Percentiles rank a stretch among this genome's conserved stretches.
Evolutionary conservation across 2,888 invertebrate species (phyloP).

Genomic region (Leucoptera coffeella): DNA sequence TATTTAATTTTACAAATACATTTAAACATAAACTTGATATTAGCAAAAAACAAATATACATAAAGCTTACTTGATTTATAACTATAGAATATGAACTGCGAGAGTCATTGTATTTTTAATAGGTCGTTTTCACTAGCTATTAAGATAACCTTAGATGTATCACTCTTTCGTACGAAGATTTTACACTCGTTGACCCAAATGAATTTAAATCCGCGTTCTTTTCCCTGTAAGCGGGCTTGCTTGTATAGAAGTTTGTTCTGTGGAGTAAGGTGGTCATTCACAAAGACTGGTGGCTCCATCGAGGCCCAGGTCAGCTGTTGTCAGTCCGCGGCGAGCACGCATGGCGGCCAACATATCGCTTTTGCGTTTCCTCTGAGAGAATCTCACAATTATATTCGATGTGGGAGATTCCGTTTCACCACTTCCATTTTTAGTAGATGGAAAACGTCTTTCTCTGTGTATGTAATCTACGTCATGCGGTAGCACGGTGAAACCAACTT

Average conservation of each 20-base stretch:
- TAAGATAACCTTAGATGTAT: conserved; percentile 1
- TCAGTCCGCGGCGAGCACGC: conserved; percentile 1
- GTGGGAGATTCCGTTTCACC: neutral
- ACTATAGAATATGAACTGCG: too few species aligned
- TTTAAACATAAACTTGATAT: neutral
- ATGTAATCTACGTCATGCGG: conserved; percentile 3
- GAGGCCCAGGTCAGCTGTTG: neutral
- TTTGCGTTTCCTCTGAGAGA: neutral
- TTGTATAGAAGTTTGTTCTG: neutral
- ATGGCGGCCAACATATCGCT: neutral
- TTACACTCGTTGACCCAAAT: neutral
- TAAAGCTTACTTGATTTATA: too few species aligned
- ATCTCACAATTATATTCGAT: neutral
- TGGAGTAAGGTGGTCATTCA: conserved; percentile 1
- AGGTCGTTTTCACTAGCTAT: conserved; percentile 1
- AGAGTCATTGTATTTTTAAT: conserved; percentile 3
- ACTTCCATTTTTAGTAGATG: neutral
- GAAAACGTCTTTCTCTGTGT: conserved; percentile 4
- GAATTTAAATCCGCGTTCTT: neutral
- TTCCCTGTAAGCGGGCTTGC: neutral
- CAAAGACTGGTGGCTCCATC: neutral
- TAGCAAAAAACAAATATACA: neutral
- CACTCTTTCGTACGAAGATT: neutral
- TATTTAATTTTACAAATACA: too few species aligned
- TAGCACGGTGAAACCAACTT: conserved; percentile 2